Evolutionary conservation across 1,140 invertebrate genomes (phyloP).

Genomic region (Fopius arisanus): DNA sequence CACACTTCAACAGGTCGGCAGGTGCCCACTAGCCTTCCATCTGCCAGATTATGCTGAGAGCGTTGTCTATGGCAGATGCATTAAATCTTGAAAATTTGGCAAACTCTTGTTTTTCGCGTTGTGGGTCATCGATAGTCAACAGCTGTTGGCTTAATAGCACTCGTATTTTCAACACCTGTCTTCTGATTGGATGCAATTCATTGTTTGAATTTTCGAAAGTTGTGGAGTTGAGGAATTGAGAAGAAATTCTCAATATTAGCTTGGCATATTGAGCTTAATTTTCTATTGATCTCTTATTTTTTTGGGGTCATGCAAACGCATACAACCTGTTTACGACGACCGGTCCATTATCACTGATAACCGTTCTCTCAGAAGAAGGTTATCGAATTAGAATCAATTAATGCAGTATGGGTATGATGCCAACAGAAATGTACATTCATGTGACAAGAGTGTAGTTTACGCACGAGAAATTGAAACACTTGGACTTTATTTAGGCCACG

Average conservation of each 20-base stretch:
- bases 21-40: not conserved
- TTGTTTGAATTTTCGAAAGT: not conserved
- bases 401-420: not conserved
- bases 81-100: not conserved
- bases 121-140: not conserved
- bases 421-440: not conserved
- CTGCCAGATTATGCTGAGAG: not conserved
- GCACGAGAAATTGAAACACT: slow-evolving; percentile 17
- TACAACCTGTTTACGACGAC: not conserved
- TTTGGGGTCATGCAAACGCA: not conserved
- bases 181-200: not conserved
- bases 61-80: not conserved
- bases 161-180: not conserved
- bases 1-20: not conserved
- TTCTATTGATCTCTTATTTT: not conserved
- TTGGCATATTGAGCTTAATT: not conserved
- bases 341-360: not conserved
- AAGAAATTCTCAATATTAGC: not conserved
- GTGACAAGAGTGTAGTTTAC: not conserved
- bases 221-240: not conserved
- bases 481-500: slow-evolving; percentile 44
- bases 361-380: not conserved
- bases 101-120: not conserved
- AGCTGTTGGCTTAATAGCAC: not conserved
- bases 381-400: not conserved